phyloP scores from a whole-genome alignment of 2,888 invertebrate genomes.

The Drosophila fulvimacula region DNA sequence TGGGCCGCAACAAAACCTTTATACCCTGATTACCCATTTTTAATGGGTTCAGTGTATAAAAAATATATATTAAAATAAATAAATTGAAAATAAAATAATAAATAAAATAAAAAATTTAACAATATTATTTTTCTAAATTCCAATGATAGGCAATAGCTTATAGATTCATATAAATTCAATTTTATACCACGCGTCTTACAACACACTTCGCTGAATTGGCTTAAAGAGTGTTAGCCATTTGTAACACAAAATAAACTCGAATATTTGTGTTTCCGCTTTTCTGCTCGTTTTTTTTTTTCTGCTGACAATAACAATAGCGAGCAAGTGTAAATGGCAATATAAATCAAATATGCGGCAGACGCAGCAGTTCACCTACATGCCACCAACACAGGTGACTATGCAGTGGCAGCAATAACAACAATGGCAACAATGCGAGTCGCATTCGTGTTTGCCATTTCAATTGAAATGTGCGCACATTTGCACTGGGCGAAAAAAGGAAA shows the following conservation, averaged over 20 bases:
- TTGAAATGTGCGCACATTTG: constrained; percentile 77
- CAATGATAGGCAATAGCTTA: background rate
- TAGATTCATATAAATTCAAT: too few species aligned
- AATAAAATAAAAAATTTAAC: too few species aligned
- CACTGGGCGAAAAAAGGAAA: constrained; percentile 35
- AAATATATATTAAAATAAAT: too few species aligned
- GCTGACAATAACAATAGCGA: constrained; percentile 60
- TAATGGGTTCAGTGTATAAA: too few species aligned
- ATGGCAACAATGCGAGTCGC: constrained; percentile 50
- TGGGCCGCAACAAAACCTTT: too few species aligned
- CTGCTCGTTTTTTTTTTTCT: constrained; percentile 3
- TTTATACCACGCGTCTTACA: too few species aligned
- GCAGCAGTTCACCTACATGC: constrained; percentile 53
- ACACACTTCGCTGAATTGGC: constrained; percentile 4
- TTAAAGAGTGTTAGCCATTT: constrained; percentile 22
- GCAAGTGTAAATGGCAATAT: constrained; percentile 71
- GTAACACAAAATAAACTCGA: constrained; percentile 42
- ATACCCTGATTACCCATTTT: too few species aligned
- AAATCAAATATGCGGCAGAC: constrained; percentile 72
- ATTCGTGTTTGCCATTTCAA: constrained; percentile 78
- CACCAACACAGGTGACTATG: constrained; percentile 43
- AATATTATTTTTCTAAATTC: background rate
- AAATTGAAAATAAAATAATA: background rate
- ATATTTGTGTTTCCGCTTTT: constrained; percentile 25
- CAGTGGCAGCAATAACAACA: constrained; percentile 24